phyloP scores from a whole-genome alignment of 2,113 vertebrate species.

The Sitta europaea region DNA sequence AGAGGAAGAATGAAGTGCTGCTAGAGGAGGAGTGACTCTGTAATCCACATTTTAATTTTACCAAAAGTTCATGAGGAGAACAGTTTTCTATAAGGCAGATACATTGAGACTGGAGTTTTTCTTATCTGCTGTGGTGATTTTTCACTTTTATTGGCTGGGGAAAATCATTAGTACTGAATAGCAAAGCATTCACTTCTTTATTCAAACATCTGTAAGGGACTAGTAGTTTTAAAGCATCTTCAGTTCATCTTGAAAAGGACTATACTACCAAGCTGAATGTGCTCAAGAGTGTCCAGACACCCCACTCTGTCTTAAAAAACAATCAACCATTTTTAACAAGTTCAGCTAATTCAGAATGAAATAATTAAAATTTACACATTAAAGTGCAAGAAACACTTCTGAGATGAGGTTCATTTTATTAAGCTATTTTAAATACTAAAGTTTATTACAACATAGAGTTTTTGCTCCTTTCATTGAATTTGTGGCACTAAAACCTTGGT shows the following conservation, averaged over 20 bases:
- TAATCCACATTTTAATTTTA: neutral
- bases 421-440: slow-evolving; percentile 64
- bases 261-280: slow-evolving; percentile 19
- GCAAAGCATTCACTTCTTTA: neutral
- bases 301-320: slow-evolving; percentile 14
- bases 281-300: neutral
- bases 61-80: neutral
- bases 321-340: slow-evolving; percentile 60
- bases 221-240: neutral
- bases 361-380: slow-evolving; percentile 65
- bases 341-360: slow-evolving; percentile 52
- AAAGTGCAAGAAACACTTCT: slow-evolving; percentile 27
- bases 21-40: neutral
- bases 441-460: slow-evolving; percentile 48
- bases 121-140: neutral
- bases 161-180: neutral
- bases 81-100: neutral
- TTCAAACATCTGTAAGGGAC: neutral
- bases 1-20: neutral
- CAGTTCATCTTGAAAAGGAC: neutral
- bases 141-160: neutral
- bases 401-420: slow-evolving; percentile 66
- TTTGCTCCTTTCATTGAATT: slow-evolving; percentile 54
- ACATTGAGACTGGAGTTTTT: neutral
- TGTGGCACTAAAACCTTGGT: slow-evolving; percentile 38